These are phyloP conservation scores for Hyposoter dolosus DNA, from an alignment of 2,888 invertebrate genomes.

Conservation along the genomic window DNA sequence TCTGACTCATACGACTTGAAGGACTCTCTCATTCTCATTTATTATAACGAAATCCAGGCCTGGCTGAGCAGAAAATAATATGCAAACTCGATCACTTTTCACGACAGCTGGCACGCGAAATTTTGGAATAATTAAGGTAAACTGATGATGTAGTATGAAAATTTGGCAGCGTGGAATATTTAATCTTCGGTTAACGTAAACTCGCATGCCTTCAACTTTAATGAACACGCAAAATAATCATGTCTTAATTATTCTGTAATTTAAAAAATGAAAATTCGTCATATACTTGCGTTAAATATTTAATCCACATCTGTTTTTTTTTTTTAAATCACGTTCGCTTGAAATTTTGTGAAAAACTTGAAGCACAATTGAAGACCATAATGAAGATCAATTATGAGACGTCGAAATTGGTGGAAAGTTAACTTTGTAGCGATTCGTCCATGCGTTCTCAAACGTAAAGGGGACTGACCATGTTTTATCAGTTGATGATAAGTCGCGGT, in stretches of 20 bases:
- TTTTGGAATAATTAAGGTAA: conserved; percentile 5
- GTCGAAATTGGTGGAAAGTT: neutral
- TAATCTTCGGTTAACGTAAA: neutral
- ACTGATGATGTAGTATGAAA: conserved; percentile 3
- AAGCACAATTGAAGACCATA: no score
- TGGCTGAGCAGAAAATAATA: conserved; percentile 24
- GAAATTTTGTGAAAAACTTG: no score
- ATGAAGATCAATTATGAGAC: neutral
- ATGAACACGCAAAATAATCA: neutral
- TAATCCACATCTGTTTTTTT: neutral
- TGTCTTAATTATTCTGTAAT: neutral
- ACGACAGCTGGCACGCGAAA: conserved; percentile 17
- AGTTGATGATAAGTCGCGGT: neutral
- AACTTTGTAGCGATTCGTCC: neutral
- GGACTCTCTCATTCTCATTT: conserved; percentile 18
- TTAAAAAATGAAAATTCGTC: neutral
- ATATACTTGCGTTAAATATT: neutral
- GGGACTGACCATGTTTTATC: neutral
- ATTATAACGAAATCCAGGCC: conserved; percentile 30
- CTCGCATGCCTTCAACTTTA: neutral
- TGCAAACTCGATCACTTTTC: conserved; percentile 19
- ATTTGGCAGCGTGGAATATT: neutral
- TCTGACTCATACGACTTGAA: conserved; percentile 8
- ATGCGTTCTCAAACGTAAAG: neutral
- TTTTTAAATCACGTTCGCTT: neutral